phyloP scores from a whole-genome alignment of 2,888 invertebrate species.

The Eledone cirrhosa region DNA sequence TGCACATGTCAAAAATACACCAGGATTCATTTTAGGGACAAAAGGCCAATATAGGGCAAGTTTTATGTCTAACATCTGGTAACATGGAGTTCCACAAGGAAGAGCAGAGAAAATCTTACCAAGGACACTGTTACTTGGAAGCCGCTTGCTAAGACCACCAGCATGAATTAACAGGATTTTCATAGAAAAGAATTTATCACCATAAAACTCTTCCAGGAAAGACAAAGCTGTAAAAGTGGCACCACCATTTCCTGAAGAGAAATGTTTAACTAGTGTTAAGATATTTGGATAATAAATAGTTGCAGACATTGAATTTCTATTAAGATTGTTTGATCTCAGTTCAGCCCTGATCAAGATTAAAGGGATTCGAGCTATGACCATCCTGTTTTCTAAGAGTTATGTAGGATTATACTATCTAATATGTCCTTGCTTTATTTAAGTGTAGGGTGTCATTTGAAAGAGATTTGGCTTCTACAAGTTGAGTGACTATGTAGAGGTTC shows the following conservation, averaged over 20 bases:
- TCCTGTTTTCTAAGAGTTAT: too few relatives aligned
- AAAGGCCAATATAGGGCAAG: slow-evolving; percentile 68
- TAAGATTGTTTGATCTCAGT: too few relatives aligned
- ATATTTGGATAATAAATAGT: too few relatives aligned
- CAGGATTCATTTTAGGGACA: slow-evolving; percentile 63
- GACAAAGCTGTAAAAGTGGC: slow-evolving; percentile 65
- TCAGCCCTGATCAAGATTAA: too few relatives aligned
- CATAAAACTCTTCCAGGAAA: slow-evolving; percentile 54
- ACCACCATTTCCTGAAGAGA: slow-evolving; percentile 66
- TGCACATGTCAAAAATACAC: slow-evolving; percentile 67
- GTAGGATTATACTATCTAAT: too few relatives aligned
- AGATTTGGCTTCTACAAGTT: too few relatives aligned
- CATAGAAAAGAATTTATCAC: slow-evolving; percentile 50
- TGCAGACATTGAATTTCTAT: too few relatives aligned
- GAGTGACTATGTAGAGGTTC: too few relatives aligned
- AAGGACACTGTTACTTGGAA: slow-evolving; percentile 67
- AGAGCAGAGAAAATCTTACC: slow-evolving; percentile 68
- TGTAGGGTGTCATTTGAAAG: too few relatives aligned
- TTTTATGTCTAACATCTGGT: slow-evolving; percentile 68
- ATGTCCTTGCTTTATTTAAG: too few relatives aligned
- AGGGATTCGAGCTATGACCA: too few relatives aligned
- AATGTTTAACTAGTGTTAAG: neutral
- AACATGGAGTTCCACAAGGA: slow-evolving; percentile 62
- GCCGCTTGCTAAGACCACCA: slow-evolving; percentile 69
- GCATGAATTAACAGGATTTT: slow-evolving; percentile 67